phyloP scores from a whole-genome alignment of 2,797 vertebrate genomes.

The Crocidura indochinensis region DNA sequence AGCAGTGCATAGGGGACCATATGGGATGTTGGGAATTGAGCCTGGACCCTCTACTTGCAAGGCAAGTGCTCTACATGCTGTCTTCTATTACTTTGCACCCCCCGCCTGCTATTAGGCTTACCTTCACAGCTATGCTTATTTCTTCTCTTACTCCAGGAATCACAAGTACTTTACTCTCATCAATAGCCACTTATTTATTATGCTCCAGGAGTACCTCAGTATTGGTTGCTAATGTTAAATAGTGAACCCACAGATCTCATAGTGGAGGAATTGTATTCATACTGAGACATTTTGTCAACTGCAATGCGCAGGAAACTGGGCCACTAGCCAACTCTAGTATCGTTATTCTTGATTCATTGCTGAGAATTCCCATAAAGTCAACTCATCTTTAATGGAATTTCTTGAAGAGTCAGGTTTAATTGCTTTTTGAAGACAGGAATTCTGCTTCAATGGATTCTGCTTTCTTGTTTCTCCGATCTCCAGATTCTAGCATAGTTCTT shows the following conservation, averaged over 20 bases:
- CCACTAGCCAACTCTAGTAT: conserved; percentile 76
- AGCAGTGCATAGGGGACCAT: no score
- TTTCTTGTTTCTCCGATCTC: background rate
- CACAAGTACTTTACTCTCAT: conserved; percentile 63
- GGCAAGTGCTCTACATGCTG: no score
- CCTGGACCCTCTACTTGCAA: no score
- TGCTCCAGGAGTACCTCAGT: conserved; percentile 70
- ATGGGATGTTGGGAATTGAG: no score
- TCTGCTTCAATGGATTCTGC: background rate
- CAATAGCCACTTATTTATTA: conserved; percentile 76
- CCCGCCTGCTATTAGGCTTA: conserved; percentile 19
- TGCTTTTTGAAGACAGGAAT: conserved; percentile 33
- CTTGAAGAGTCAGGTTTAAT: conserved; percentile 64
- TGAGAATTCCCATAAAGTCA: conserved; percentile 78
- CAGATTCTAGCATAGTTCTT: conserved; percentile 1
- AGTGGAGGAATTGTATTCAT: conserved; percentile 82
- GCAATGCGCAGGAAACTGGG: conserved; percentile 82
- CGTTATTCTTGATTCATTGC: conserved; percentile 80
- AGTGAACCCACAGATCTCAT: conserved; percentile 74
- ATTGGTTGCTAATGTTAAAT: conserved; percentile 73
- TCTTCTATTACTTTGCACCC: no score
- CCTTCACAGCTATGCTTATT: conserved; percentile 44
- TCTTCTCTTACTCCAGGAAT: conserved; percentile 46
- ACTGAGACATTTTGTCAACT: conserved; percentile 82
- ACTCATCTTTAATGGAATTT: conserved; percentile 72